Evolutionary conservation across 2,888 invertebrate species (phyloP).

Genomic region (Epistrophe grossulariae): DNA sequence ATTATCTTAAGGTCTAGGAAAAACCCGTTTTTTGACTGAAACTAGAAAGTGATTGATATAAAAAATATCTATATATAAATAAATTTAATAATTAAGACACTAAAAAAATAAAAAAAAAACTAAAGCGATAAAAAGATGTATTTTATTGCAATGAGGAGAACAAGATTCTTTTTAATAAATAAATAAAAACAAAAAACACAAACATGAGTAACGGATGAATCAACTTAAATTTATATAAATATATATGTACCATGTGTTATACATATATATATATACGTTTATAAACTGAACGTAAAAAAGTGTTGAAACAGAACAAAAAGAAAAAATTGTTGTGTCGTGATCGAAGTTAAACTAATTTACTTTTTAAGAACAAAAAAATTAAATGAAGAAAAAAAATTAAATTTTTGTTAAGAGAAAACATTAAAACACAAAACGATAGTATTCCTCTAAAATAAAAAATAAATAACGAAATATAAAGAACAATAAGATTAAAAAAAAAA

Average conservation of each 20-base stretch:
- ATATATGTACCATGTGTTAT: conserved; percentile 41
- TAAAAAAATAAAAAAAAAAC: conserved; percentile 37
- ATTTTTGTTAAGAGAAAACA: conserved; percentile 55
- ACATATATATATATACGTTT: conserved; percentile 40
- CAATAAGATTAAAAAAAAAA: conserved; percentile 77
- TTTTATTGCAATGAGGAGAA: conserved; percentile 54
- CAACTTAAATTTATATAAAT: conserved; percentile 31
- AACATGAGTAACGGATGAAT: conserved; percentile 38
- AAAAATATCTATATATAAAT: conserved; percentile 75
- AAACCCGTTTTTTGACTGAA: conserved; percentile 76
- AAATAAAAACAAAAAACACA: conserved; percentile 11
- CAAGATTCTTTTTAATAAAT: conserved; percentile 20
- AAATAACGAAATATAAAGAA: conserved; percentile 78
- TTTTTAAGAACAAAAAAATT: conserved; percentile 73
- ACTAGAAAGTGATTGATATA: conserved; percentile 76
- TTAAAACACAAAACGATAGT: conserved; percentile 38
- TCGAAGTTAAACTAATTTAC: conserved; percentile 78
- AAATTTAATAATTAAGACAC: conserved; percentile 69
- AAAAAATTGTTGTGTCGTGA: conserved; percentile 75
- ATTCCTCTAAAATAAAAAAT: conserved; percentile 49
- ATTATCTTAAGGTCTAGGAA: conserved; percentile 74
- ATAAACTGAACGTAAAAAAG: conserved; percentile 40
- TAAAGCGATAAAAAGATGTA: conserved; percentile 39
- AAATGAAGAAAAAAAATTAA: conserved; percentile 64
- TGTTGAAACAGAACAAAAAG: conserved; percentile 67